Base-by-base conservation (phyloP, 2,113 vertebrate species). In the Scomber scombrus region DNA sequence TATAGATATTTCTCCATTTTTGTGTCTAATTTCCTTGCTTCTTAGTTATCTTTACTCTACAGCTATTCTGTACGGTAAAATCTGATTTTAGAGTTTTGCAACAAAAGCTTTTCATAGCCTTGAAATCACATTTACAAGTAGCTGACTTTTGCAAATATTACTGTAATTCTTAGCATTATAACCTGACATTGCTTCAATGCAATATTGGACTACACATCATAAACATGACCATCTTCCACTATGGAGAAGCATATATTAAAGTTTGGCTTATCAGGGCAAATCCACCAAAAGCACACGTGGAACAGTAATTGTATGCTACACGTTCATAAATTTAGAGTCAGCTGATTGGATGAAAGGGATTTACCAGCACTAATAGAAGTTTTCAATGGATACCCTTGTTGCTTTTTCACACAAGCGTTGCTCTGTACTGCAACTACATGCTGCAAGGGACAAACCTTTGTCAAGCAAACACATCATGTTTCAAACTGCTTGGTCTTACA, bases 61-160 rank as follows among this genome's bases (percentile, higher is more conserved):
- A 46, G 10, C 71, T 57, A 12, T 21, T 43, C 19, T 54, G 50
- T 45, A 23, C 46, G 23, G 52, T 60, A 11, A 23, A 23, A n/a
- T 29, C 45, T 64, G 60, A 76, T 43, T 34, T 65, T 2, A 34
- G 34, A 73, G 46, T 60, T 67, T 62, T 49, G 21, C 16, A 70
- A 61, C 11, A 5, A 49, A 0, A 49, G 62, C 55, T 58, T 64
- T 56, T 69, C 19, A 13, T 16, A 13, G 34, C 49, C 50, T 23
- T 10, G n/a, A 74, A 69, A 71, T 46, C 69, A 16, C 15, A 45
- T 9, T 75, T 50, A 29, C 18, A 65, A 14, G 58, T 10, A 23
- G 34, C 45, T 55, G 66, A 78, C 82, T 47, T 63, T 26, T 50
- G 3, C 15, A 45, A 21, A 56, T 47, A 79, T 73, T 54, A n/a